Conservation (phyloP, 1,140 invertebrate species). For the Sesamia nonagrioides region DNA sequence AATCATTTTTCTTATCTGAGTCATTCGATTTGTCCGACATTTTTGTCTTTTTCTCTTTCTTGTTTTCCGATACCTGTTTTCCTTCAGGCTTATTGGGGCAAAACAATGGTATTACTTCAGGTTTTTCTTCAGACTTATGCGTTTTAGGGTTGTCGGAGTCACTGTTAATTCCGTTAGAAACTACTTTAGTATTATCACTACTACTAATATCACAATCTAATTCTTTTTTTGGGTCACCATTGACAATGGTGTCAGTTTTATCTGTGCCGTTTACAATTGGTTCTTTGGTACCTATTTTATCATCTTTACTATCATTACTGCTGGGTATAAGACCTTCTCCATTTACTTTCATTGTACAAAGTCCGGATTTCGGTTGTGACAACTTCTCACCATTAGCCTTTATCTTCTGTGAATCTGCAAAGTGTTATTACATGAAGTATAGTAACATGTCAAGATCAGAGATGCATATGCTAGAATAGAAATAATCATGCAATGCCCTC, state of each 20-base stretch:
- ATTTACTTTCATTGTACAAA: slow-evolving; percentile 69
- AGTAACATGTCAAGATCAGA: neutral
- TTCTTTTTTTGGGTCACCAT: slow-evolving; percentile 79
- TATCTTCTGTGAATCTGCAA: slow-evolving; percentile 75
- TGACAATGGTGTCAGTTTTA: slow-evolving; percentile 70
- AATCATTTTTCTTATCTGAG: slow-evolving; percentile 68
- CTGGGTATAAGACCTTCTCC: slow-evolving; percentile 69
- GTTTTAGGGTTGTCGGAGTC: slow-evolving; percentile 80
- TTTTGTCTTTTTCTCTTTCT: slow-evolving; percentile 77
- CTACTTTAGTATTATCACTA: slow-evolving; percentile 83
- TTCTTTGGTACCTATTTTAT: slow-evolving; percentile 83
- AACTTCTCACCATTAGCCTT: slow-evolving; percentile 74
- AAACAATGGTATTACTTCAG: slow-evolving; percentile 59
- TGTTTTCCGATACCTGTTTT: slow-evolving; percentile 69
- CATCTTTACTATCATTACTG: slow-evolving; percentile 71
- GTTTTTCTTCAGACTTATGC: slow-evolving; percentile 74
- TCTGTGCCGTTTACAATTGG: slow-evolving; percentile 80
- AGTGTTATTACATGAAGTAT: slow-evolving; percentile 58
- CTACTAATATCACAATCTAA: slow-evolving; percentile 86
- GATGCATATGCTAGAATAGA: slow-evolving; percentile 11
- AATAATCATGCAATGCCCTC: slow-evolving; percentile 40
- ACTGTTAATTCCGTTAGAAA: slow-evolving; percentile 83
- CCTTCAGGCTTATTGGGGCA: slow-evolving; percentile 64
- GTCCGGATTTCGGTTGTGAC: slow-evolving; percentile 67
- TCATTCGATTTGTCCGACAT: slow-evolving; percentile 68